Evolutionary conservation across 2,888 invertebrate genomes (phyloP).

Genomic region (Mayetiola destructor): DNA sequence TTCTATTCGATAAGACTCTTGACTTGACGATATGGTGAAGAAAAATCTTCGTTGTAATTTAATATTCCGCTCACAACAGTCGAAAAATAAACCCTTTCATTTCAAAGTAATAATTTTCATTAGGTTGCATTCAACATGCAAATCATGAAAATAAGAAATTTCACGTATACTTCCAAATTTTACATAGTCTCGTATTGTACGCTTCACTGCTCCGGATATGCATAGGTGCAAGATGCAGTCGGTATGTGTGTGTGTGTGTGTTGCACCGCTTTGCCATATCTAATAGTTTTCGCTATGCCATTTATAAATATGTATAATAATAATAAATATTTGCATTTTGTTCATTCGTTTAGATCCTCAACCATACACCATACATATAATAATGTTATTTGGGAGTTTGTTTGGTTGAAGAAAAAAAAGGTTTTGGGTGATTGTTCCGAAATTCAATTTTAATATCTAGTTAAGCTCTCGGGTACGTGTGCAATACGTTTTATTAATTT

Average conservation of each 20-base stretch:
- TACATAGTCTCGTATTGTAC: neutral
- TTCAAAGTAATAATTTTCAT: neutral
- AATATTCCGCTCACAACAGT: neutral
- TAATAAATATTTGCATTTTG: neutral
- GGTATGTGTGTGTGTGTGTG: neutral
- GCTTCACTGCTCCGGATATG: conserved; percentile 1
- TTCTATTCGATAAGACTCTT: neutral
- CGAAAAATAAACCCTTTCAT: neutral
- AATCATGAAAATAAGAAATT: too few relatives aligned
- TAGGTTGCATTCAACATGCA: too few relatives aligned
- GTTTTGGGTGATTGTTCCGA: neutral
- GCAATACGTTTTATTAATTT: neutral
- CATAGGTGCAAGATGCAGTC: neutral
- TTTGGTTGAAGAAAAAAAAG: too few relatives aligned
- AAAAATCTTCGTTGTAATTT: conserved; percentile 3
- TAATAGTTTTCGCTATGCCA: conserved; percentile 5
- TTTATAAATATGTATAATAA: too few relatives aligned
- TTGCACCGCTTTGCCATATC: neutral
- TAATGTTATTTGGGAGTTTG: neutral
- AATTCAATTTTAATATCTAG: neutral
- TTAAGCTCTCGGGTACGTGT: neutral
- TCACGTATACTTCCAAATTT: too few relatives aligned
- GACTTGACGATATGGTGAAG: neutral
- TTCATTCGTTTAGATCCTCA: neutral
- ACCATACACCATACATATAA: conserved; percentile 1